Percentiles rank a stretch among this genome's conserved stretches.
Conservation (phyloP, 1,140 invertebrate genomes). For the Bombus vancouverensis region DNA sequence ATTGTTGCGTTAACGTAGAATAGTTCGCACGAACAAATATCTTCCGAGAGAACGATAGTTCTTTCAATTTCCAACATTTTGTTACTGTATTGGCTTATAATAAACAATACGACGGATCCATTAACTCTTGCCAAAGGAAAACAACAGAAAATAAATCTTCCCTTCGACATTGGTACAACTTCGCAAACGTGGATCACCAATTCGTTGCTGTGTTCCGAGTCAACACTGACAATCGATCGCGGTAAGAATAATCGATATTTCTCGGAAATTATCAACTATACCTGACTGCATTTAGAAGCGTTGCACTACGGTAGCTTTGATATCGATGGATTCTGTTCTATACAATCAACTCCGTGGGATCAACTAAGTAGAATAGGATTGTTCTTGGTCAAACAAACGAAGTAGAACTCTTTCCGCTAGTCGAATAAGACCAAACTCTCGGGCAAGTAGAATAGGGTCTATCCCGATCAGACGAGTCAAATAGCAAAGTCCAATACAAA, state of each 20-base stretch:
- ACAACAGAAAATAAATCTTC: neutral
- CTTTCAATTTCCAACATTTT: neutral
- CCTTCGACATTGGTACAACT: neutral
- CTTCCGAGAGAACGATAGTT: no score
- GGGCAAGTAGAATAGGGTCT: neutral
- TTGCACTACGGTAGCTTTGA: slow-evolving; percentile 25
- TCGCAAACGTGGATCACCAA: neutral
- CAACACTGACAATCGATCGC: neutral
- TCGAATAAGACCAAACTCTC: neutral
- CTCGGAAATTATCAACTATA: slow-evolving; percentile 43
- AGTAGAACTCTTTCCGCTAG: neutral
- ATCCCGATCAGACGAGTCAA: neutral
- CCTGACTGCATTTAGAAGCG: slow-evolving; percentile 28
- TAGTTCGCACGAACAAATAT: neutral
- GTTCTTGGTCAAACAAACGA: neutral
- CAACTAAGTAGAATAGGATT: neutral
- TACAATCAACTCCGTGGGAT: neutral
- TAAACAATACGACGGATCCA: neutral
- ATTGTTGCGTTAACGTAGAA: neutral
- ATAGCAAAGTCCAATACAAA: neutral
- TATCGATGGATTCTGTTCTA: slow-evolving; percentile 34
- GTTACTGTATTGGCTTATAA: neutral
- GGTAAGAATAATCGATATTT: slow-evolving; percentile 51
- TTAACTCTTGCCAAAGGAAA: neutral
- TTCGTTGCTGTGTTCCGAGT: neutral